These are phyloP conservation scores for Dioctria rufipes DNA, from an alignment of 2,888 invertebrate genomes.

Conservation along the genomic window DNA sequence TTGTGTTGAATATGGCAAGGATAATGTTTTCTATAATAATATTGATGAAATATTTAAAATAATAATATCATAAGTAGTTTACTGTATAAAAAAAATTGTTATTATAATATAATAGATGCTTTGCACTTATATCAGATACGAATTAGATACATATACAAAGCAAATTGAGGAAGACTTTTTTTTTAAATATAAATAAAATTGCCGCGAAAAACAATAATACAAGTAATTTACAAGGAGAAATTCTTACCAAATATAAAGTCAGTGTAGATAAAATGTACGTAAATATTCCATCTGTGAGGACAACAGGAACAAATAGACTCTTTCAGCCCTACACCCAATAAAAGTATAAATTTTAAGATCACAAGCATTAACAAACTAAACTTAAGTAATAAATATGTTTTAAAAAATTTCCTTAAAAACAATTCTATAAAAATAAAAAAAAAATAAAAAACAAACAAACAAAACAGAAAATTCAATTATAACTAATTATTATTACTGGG, in stretches of 20 bases:
- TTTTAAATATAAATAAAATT: too few species aligned
- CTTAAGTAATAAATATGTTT: not conserved
- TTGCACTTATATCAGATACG: too few species aligned
- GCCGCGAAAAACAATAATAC: conserved; percentile 10
- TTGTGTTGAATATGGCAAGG: too few species aligned
- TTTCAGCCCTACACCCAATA: conserved; percentile 9
- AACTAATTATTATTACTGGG: conserved; percentile 46
- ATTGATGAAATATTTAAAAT: too few species aligned
- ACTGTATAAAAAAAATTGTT: too few species aligned
- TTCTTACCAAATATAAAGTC: not conserved
- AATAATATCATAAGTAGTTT: too few species aligned
- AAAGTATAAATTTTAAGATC: not conserved
- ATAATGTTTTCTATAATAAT: too few species aligned
- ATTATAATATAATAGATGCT: too few species aligned
- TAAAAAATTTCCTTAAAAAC: not conserved
- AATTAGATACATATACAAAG: too few species aligned
- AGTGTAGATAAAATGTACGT: not conserved
- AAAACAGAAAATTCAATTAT: conserved; percentile 9
- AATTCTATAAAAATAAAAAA: not conserved
- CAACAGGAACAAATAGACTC: not conserved
- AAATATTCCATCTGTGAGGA: not conserved
- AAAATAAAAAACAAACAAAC: conserved; percentile 37
- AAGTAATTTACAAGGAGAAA: conserved; percentile 7
- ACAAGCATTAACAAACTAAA: not conserved
- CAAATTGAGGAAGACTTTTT: too few species aligned